Evolutionary conservation across 2,113 vertebrate species (phyloP).

Genomic region (Pimephales promelas): DNA sequence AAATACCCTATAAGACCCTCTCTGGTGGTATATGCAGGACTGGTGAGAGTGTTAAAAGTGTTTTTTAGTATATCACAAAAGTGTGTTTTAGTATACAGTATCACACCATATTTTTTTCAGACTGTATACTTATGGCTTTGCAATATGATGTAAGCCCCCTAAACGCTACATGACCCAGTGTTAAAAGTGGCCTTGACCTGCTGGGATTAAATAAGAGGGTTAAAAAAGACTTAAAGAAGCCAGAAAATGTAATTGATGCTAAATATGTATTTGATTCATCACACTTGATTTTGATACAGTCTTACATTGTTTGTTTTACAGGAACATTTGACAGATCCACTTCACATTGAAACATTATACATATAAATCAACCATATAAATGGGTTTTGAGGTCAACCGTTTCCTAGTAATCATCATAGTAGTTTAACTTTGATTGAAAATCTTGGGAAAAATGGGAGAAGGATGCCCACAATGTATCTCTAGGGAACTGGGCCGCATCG

Average conservation of each 20-base stretch:
- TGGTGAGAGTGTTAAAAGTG: no score
- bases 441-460: conserved; percentile 1
- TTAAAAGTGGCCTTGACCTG: neutral
- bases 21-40: no score
- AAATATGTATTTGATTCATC: no score
- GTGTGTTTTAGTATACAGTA: no score
- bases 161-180: neutral
- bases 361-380: conserved; percentile 8
- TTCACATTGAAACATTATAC: neutral
- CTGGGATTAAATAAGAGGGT: neutral
- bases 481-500: neutral
- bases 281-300: neutral
- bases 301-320: neutral
- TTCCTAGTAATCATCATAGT: neutral
- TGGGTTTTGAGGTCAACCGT: conserved; percentile 22
- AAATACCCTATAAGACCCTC: no score
- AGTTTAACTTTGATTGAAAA: conserved; percentile 25
- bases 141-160: neutral
- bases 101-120: neutral
- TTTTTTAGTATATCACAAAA: no score
- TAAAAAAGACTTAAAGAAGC: neutral
- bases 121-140: neutral
- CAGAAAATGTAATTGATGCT: neutral
- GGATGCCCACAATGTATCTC: neutral
- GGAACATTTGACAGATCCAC: neutral